A percentile compares a stretch with the other conserved stretches of the same genome.
These are phyloP conservation scores for Branchipolynoe longqiensis DNA, from an alignment of 2,888 invertebrate genomes.

Conservation along the genomic window DNA sequence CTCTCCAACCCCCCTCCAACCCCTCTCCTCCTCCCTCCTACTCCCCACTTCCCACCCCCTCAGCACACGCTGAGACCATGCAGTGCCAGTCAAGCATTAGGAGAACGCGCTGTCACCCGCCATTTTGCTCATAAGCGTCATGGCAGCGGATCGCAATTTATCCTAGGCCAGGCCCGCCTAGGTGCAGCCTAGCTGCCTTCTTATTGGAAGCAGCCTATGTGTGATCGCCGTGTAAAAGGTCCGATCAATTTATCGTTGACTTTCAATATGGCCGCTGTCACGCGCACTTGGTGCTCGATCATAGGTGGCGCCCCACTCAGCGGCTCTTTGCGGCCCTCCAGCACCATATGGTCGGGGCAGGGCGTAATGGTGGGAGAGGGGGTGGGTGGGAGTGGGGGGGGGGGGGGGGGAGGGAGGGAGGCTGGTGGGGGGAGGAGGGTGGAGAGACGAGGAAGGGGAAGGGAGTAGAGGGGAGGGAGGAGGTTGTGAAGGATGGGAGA, in stretches of 20 bases:
- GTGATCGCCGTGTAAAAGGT: conserved; percentile 51
- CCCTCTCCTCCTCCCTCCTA: no score
- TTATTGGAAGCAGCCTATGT: conserved; percentile 11
- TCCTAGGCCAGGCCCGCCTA: no score
- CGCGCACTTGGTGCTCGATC: conserved; percentile 47
- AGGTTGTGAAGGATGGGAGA: no score
- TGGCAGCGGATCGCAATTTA: conserved; percentile 38
- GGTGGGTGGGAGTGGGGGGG: no score
- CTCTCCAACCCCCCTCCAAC: no score
- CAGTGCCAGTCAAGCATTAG: neutral
- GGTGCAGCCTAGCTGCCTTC: neutral
- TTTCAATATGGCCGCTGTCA: conserved; percentile 55
- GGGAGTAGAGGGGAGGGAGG: no score
- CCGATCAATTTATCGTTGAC: conserved; percentile 54
- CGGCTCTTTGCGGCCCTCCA: conserved; percentile 2
- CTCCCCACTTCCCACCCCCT: no score
- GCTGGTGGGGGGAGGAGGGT: no score
- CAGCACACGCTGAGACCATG: no score
- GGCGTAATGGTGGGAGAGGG: conserved; percentile 5
- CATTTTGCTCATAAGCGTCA: conserved; percentile 5
- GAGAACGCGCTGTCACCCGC: neutral
- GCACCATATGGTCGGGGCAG: neutral
- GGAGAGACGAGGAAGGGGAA: no score
- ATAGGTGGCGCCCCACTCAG: conserved; percentile 24
- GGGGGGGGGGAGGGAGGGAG: no score